Base-by-base conservation (phyloP, 2,113 vertebrate genomes). In the Channa maculata region DNA sequence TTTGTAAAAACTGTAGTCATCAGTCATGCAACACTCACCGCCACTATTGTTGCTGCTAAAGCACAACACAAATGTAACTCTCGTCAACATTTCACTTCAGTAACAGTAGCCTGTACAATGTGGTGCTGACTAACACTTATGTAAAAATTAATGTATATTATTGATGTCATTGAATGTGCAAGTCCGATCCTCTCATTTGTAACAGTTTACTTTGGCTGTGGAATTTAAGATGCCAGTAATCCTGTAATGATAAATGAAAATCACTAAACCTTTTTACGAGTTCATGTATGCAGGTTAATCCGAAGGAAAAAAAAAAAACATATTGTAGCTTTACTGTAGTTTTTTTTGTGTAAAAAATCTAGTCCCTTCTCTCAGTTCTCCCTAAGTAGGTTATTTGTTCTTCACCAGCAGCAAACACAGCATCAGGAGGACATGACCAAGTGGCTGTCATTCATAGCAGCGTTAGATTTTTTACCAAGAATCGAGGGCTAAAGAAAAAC, bases 81-180 rank as follows among this genome's bases (percentile, higher is more conserved):
- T 64, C 37, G 6, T 68, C 55, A 65, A 71, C 46, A 45, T 49
- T 74, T 75, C 59, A 74, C 71, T 46, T 58, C 49, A 72, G 65
- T 50, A 65, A 82, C 75, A 83, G 82, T 67, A 84, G 74, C 79
- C 52, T 86, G 79, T 86, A 91, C 82, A 89, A 70, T 36, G 53
- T 50, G 49, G 65, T 70, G 79, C 57, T 75, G 72, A 71, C 44
- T 57, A 77, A 82, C 78, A 87, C 83, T 43, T 82, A 65, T 49
- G 81, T 77, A 73, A 83, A 79, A 83, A 79, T 75, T 5, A 72
- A 71, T 41, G 49, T 57, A 65, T 65, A 52, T 48, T 67, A 53
- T 51, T 53, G 52, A 75, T 2, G 10, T 57, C 36, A 70, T 44
- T 65, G 45, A 60, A 78, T 54, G 48, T 67, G 52, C 55, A 41